These are phyloP conservation scores for Nomada fucata DNA, from an alignment of 2,888 invertebrate species.

Conservation along the genomic window DNA sequence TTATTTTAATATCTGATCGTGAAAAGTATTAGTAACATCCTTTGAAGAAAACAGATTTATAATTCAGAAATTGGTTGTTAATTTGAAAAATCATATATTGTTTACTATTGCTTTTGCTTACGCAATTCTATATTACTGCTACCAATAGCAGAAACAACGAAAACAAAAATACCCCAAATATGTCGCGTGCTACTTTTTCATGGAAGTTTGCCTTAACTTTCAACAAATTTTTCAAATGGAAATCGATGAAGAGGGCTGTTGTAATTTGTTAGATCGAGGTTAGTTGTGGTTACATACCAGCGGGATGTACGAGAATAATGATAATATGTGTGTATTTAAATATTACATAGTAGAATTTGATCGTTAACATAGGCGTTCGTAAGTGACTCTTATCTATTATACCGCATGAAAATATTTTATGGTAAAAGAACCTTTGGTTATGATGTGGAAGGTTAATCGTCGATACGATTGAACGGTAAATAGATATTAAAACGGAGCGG, in stretches of 20 bases:
- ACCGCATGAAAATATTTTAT: slow-evolving; percentile 1
- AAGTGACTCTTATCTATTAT: not conserved
- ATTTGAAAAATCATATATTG: not conserved
- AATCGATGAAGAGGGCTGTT: slow-evolving; percentile 46
- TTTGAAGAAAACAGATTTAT: not conserved
- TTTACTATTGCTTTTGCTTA: not conserved
- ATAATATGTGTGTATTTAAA: slow-evolving; percentile 18
- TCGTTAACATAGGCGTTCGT: slow-evolving; percentile 8
- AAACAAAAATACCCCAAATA: slow-evolving; percentile 43
- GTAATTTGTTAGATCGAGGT: slow-evolving; percentile 55
- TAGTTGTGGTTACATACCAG: slow-evolving; percentile 35
- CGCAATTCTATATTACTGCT: not conserved
- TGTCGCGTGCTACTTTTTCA: slow-evolving; percentile 3
- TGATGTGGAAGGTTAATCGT: slow-evolving; percentile 43
- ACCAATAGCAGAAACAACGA: slow-evolving; percentile 26
- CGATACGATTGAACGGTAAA: slow-evolving; percentile 35
- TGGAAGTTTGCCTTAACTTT: slow-evolving; percentile 53
- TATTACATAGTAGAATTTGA: slow-evolving; percentile 21
- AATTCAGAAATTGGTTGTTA: not conserved
- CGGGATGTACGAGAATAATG: slow-evolving; percentile 23
- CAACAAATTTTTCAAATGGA: slow-evolving; percentile 60
- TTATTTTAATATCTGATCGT: not conserved
- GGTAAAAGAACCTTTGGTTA: slow-evolving; percentile 7
- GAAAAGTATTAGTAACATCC: not conserved
- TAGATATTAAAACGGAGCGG: slow-evolving; percentile 14